Base-by-base conservation (phyloP, 2,797 vertebrate species). In the Phataginus tricuspis region DNA sequence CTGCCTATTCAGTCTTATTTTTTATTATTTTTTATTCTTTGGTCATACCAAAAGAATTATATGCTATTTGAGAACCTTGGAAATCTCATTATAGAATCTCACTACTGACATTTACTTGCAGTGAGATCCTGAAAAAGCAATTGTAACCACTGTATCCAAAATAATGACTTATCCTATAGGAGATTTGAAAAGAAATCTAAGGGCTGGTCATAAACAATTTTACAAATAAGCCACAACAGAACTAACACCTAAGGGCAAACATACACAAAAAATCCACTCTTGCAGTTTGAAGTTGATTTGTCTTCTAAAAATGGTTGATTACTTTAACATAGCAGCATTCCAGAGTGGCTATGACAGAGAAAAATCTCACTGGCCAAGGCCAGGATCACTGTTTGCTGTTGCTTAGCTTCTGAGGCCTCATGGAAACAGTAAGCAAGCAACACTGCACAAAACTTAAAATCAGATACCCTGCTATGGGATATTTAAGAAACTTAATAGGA, bases 251-350 rank as follows among this genome's bases (percentile, higher is more conserved):
- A 78, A 90, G 0, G 39, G 19, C 34, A 68, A 6, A 89, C 10
- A 45, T 45, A 45, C 45, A 45, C 45, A 29, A 90, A 86, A 69
- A 18, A 19, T 74, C 34, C 5, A 21, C 21, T 82, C 27, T 86
- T 14, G 72, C 13, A 61, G 64, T 49, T 12, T 86, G 34, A 68
- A 63, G 64, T 53, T 61, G 14, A 90, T 61, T n/a, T 72, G 37
- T 23, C 61, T 74, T 55, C 79, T 75, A 19, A 59, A 68, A 90
- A 85, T n/a, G 19, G 29, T 25, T 88, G 72, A 88, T 86, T 85
- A 94, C 19, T 96, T 92, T 95, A 91, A 61, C 72, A 90, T 29
- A 84, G 64, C 12, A 94, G 85, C 75, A 16, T 96, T 80, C 90
- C 0, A 2, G 7, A 88, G 5, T 2, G 14, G 11, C 3, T 93